phyloP scores from a whole-genome alignment of 2,888 invertebrate species.

The Sicus ferrugineus region DNA sequence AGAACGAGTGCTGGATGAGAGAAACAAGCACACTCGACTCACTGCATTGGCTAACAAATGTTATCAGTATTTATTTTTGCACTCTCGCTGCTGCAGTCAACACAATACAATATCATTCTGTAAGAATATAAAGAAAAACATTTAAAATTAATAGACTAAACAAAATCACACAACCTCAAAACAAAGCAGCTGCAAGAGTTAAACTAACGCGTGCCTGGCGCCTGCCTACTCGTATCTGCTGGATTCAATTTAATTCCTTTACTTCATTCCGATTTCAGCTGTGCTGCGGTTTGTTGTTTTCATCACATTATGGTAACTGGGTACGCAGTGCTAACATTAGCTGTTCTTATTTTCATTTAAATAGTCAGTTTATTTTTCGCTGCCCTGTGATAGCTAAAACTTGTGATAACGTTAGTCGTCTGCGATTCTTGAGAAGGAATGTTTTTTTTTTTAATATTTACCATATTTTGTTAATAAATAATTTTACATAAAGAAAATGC shows the following conservation, averaged over 20 bases:
- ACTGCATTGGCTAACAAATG: not conserved
- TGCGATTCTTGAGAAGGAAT: no score
- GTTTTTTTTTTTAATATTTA: no score
- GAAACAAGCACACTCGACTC: not conserved
- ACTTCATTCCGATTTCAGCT: not conserved
- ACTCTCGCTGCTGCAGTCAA: no score
- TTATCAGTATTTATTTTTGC: not conserved
- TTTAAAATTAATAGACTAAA: not conserved
- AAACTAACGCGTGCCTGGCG: slow-evolving; percentile 9
- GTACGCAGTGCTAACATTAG: no score
- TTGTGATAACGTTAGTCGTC: no score
- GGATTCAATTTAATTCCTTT: slow-evolving; percentile 13
- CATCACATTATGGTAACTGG: no score
- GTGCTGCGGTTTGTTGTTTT: not conserved
- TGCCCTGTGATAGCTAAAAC: no score
- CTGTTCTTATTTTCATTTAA: no score
- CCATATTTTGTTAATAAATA: no score
- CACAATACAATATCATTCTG: no score
- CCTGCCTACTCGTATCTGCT: not conserved
- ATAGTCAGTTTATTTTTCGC: no score
- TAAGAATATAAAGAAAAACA: not conserved
- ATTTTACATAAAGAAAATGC: no score
- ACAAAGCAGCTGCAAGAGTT: not conserved
- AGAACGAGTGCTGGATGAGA: not conserved
- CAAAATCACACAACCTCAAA: not conserved